Base-by-base conservation (phyloP, 2,797 vertebrate species). In the Macrochelys suwanniensis region DNA sequence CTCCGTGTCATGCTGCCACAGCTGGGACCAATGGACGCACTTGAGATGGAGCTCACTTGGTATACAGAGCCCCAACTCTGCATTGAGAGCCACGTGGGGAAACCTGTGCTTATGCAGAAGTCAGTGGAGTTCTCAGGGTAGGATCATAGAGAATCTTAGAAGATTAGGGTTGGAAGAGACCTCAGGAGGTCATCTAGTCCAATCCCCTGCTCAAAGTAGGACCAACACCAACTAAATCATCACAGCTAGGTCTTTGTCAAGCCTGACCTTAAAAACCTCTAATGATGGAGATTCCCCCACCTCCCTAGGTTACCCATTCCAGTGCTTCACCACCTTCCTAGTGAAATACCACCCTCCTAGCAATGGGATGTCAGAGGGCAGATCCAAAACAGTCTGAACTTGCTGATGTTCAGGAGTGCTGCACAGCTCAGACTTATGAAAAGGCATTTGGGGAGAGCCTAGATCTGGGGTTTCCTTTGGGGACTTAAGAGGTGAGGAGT, bases 11-110 rank as follows among this genome's bases (percentile, higher is more conserved):
- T 51, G 82, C 79, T 31, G 83, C 31, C 80, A 42, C 77, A 2
- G 56, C 0, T 0, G 8, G 33, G n/a, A 37, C 8, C n/a, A 23
- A 49, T 21, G 47, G 84, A 37, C 23, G 16, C 19, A 0, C 1
- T n/a, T 84, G 56, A 89, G 28, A 10, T 85, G 11, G 61, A 1
- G 0, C n/a, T 57, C 51, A 25, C 56, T 21, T n/a, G 50, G 51
- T 65, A 31, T 37, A 28, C 79, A 90, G 87, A 91, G 25, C 31
- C n/a, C 25, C 42, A 16, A 25, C 78, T 47, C 74, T 88, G 51
- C 51, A 80, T 28, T 85, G 53, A 13, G 87, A 87, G 78, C 74
- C 51, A 4, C 31, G 4, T 0, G 0, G 25, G n/a, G 80, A 17
- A 71, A 26, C 1, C 1, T 37, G 33, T 82, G 5, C 8, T 68